Evolutionary conservation across 2,888 invertebrate species (phyloP), one percentile per base, ranked within the genome.

Genomic region (Cantharis lateralis): DNA sequence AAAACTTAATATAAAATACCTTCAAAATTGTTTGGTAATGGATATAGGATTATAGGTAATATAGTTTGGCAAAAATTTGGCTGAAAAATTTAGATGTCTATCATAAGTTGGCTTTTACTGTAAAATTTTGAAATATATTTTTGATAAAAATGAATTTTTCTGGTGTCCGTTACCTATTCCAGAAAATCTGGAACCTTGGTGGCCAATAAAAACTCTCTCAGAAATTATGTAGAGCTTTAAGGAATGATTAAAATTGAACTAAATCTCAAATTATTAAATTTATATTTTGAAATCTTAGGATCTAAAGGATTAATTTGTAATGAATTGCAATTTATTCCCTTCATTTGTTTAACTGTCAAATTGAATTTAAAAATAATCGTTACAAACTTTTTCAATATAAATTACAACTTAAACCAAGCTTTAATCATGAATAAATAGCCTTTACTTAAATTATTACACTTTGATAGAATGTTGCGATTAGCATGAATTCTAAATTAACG

Each of bases 401-500:
- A 48, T 48, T 48, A 48, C 48, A 48, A 48, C n/a, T 48, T 48
- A 48, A 48, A 48, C 48, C 48, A n/a, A 48, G 48, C 48, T 48
- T 48, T 48, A 48, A 48, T 48, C 48, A 66, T 66, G 18, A 15
- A 24, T 63, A 66, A 66, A 24, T 66, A 66, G 64, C 64, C 64
- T 66, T 66, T 66, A 24, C 64, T 66, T 66, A 66, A 66, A 20
- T 66, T 66, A 66, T 20, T 20, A 64, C 64, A 66, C 20, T 66
- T 66, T 66, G 64, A 66, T 66, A 66, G 64, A 66, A 66, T 66
- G 64, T 66, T 66, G 64, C 10, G 64, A 66, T 66, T 66, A 66
- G 64, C 64, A 66, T 66, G 64, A 66, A 66, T 66, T 66, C 64
- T 66, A 24, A 66, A 66, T 66, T 66, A 66, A 66, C 64, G 64